These are phyloP conservation scores for Naja naja DNA, from an alignment of 2,113 vertebrate genomes.

Conservation along the genomic window DNA sequence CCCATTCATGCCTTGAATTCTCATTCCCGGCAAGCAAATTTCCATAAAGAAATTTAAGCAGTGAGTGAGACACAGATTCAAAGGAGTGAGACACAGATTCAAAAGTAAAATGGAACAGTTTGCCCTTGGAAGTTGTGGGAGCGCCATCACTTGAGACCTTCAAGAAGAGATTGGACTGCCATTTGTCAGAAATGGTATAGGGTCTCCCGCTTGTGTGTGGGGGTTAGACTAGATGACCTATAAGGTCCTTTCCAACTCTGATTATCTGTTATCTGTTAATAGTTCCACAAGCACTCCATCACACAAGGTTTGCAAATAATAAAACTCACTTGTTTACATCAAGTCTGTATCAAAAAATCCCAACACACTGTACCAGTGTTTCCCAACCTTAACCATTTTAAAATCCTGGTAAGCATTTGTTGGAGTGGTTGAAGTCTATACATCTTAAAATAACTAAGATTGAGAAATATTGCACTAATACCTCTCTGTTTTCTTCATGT, in stretches of 20 bases:
- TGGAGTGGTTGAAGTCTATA: background rate
- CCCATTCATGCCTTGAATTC: background rate
- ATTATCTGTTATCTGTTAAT: too few species aligned
- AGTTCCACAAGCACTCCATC: background rate
- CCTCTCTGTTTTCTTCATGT: background rate
- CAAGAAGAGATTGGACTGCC: too few species aligned
- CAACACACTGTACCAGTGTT: background rate
- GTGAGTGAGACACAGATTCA: background rate
- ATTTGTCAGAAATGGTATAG: too few species aligned
- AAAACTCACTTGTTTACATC: background rate
- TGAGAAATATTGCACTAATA: background rate
- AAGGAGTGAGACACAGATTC: background rate
- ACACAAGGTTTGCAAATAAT: background rate
- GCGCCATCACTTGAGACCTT: too few species aligned
- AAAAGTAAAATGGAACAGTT: background rate
- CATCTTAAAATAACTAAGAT: background rate
- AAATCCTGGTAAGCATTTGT: background rate
- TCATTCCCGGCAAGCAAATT: background rate
- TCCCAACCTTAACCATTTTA: background rate
- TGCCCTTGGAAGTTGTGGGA: too few species aligned
- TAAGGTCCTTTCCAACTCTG: too few species aligned
- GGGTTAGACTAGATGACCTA: too few species aligned
- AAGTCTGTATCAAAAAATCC: background rate
- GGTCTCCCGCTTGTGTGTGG: too few species aligned
- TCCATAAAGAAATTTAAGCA: background rate